Percentiles rank a stretch among this genome's conserved stretches.
phyloP scores from a whole-genome alignment of 2,888 invertebrate species.

The Callyntrura sp. region DNA sequence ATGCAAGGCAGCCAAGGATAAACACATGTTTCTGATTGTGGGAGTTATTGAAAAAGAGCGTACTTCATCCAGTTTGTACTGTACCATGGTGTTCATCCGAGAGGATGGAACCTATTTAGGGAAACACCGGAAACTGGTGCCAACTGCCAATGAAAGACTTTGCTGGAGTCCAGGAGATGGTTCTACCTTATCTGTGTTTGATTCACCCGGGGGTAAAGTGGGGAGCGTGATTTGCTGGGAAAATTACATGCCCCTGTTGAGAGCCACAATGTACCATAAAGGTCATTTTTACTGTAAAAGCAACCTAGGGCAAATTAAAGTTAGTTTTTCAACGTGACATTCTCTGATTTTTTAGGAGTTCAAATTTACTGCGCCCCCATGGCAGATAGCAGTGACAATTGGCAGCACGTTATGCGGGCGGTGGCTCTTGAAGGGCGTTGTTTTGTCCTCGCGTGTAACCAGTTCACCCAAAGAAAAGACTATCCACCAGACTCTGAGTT shows the following conservation, averaged over 20 bases:
- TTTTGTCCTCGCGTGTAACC: slow-evolving; percentile 79
- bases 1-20: slow-evolving; percentile 70
- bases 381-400: slow-evolving; percentile 76
- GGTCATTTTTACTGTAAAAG: slow-evolving; percentile 68
- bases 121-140: slow-evolving; percentile 72
- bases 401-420: slow-evolving; percentile 78
- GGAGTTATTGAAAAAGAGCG: slow-evolving; percentile 77
- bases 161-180: slow-evolving; percentile 78
- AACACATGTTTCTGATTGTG: slow-evolving; percentile 72
- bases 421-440: slow-evolving; percentile 80
- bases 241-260: slow-evolving; percentile 80
- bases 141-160: slow-evolving; percentile 71
- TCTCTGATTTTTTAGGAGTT: slow-evolving; percentile 64
- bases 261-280: slow-evolving; percentile 76
- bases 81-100: slow-evolving; percentile 72
- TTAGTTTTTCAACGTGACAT: no score
- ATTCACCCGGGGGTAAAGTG: slow-evolving; percentile 75
- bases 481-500: slow-evolving; percentile 64
- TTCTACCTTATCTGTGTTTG: slow-evolving; percentile 77
- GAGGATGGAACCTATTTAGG: slow-evolving; percentile 74
- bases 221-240: slow-evolving; percentile 81
- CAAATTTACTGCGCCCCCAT: slow-evolving; percentile 80
- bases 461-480: slow-evolving; percentile 69
- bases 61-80: slow-evolving; percentile 74
- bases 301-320: no score